Evolutionary conservation across 92 coral and sea anemone genomes (phyloP).

Genomic region (Zoanthus solanderi): DNA sequence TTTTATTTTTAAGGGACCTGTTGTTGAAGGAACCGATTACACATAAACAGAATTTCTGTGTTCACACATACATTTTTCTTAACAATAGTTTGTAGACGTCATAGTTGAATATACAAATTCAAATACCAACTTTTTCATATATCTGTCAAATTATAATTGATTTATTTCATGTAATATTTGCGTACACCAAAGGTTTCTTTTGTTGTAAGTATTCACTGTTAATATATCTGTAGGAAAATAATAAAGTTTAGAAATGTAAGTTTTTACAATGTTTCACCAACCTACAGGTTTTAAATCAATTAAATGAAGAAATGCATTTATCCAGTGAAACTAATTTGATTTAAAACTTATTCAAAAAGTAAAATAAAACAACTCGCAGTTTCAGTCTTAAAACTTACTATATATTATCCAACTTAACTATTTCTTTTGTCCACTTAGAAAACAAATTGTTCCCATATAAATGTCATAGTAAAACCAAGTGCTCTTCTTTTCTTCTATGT

Average conservation of each 20-base stretch:
- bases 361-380: neutral
- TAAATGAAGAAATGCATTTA: neutral
- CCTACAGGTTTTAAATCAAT: constrained; percentile 2
- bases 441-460: neutral
- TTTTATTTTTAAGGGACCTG: no score
- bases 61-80: no score
- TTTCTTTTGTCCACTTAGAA: neutral
- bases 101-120: no score
- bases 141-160: no score
- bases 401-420: no score
- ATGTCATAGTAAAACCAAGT: neutral
- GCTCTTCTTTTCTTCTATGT: neutral
- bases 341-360: neutral
- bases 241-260: neutral
- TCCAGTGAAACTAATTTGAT: neutral
- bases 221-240: neutral
- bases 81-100: no score
- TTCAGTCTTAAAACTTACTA: neutral
- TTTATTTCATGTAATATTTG: neutral
- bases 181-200: neutral
- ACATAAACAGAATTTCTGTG: no score
- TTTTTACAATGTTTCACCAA: neutral
- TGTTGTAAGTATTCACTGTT: neutral
- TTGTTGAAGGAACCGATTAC: no score
- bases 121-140: no score